Evolutionary conservation across 2,888 invertebrate genomes (phyloP), one percentile per base, ranked within the genome.

Genomic region (Brassicogethes aeneus): DNA sequence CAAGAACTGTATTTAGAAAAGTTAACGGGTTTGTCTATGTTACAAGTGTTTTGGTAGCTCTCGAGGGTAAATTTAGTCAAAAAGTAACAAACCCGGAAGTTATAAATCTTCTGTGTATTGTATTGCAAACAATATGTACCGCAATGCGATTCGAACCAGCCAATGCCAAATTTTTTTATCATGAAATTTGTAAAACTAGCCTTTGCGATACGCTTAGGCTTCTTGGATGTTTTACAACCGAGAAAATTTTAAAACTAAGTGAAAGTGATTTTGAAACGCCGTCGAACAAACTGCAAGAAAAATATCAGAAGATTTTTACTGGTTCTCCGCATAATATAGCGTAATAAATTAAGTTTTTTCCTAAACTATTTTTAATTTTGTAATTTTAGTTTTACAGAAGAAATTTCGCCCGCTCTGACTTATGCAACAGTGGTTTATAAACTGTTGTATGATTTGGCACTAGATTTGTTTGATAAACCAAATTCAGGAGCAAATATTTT

Each of bases 91-190:
- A 64, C 52, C 57, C 68, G 1, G 87, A 90, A 58, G 75, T 88
- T 54, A 70, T 94, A 40, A 76, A 82, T 37, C 69, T 95, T 41
- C 71, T 95, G 42, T 84, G 88, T 60, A 82, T 90, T 41, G 91
- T 95, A 7, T 95, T 96, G 69, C 90, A 91, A 61, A 93, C 94
- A 0, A 80, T 99, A 51, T 90, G 92, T 45, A 91, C 95, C 0
- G 95, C 96, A 2, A 97, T 99, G 97, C 76, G 99, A 53, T 99
- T 95, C 64, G 99, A 99, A 67, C 99, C 99, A 1, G 96, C 96
- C 0, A 99, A 99, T 68, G 97, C 97, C 0, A 94, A 94, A 66
- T 93, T 94, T 72, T 99, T 99, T 72, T 85, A 93, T 61, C 86
- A 91, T 50, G 97, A 99, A 86, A 90, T 97, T 48, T 93, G 95